A percentile compares a stretch with the other conserved stretches of the same genome.
These are phyloP conservation scores for Drosophila neocordata DNA, from an alignment of 1,140 invertebrate species.

Conservation along the genomic window DNA sequence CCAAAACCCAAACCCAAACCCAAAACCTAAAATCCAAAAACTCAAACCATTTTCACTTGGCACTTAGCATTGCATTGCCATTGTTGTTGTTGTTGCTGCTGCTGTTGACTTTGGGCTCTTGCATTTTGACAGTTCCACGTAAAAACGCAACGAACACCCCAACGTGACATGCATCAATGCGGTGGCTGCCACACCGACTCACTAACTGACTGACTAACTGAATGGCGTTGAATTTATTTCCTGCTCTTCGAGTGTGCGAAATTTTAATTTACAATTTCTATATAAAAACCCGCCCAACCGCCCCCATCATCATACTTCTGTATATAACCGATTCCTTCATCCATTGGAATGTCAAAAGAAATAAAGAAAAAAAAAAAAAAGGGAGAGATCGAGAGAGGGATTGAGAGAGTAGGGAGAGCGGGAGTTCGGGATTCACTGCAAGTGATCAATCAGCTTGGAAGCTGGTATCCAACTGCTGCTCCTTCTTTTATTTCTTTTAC, in stretches of 20 bases:
- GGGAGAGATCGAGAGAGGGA: conserved; percentile 26
- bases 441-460: conserved; percentile 72
- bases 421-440: conserved; percentile 34
- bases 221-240: conserved; percentile 73
- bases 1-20: not conserved
- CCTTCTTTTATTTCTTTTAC: not conserved
- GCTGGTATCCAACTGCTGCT: not conserved
- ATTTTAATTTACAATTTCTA: conserved; percentile 76
- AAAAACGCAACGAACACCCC: conserved; percentile 62
- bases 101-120: conserved; percentile 50
- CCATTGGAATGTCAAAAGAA: conserved; percentile 3
- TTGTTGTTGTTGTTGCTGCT: conserved; percentile 26
- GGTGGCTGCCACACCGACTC: conserved; percentile 24
- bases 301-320: conserved; percentile 5
- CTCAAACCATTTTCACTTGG: conserved; percentile 74
- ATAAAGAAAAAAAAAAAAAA: too few species aligned
- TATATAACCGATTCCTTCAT: conserved; percentile 18
- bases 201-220: conserved; percentile 1
- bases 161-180: conserved; percentile 80
- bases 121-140: conserved; percentile 81
- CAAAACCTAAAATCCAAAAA: not conserved
- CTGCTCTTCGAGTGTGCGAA: conserved; percentile 75
- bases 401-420: conserved; percentile 36
- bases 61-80: conserved; percentile 66
- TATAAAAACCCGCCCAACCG: not conserved